A percentile compares a stretch with the other conserved stretches of the same genome.
phyloP scores from a whole-genome alignment of 2,797 vertebrate genomes.

The Sylvilagus floridanus region DNA sequence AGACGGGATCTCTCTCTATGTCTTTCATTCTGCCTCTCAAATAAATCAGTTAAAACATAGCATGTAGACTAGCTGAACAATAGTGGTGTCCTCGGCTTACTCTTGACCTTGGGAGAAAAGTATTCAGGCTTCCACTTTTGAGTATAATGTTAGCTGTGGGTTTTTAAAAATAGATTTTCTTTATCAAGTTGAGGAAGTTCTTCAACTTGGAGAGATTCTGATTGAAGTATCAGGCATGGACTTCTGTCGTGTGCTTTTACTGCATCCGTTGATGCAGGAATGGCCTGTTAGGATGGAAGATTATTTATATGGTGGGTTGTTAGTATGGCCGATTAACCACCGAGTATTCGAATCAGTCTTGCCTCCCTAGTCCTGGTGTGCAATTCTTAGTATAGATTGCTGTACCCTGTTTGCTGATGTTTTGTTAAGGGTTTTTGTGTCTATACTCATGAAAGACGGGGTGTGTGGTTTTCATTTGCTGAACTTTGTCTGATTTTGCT shows the following conservation, averaged over 20 bases:
- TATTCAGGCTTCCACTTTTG: not conserved
- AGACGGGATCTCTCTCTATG: too few relatives aligned
- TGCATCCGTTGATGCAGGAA: not conserved
- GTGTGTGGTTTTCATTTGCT: not conserved
- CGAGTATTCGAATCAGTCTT: not conserved
- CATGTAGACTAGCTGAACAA: not conserved
- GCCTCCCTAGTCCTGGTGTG: not conserved
- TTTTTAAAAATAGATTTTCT: not conserved
- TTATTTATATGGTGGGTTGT: not conserved
- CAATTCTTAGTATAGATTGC: not conserved
- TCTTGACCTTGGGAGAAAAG: not conserved
- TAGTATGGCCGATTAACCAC: not conserved
- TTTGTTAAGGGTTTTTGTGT: not conserved
- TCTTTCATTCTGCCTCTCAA: too few relatives aligned
- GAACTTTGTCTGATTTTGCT: slow-evolving; percentile 5
- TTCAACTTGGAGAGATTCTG: not conserved
- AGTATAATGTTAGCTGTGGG: not conserved
- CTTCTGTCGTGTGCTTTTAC: slow-evolving; percentile 8
- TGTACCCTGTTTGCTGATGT: not conserved
- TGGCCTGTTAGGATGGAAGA: not conserved
- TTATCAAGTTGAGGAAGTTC: not conserved
- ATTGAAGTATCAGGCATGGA: not conserved
- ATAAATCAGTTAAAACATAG: too few relatives aligned
- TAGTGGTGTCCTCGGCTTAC: not conserved
- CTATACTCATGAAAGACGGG: not conserved